phyloP scores from a whole-genome alignment of 2,888 invertebrate species.

The Lepidochrysops patricia region DNA sequence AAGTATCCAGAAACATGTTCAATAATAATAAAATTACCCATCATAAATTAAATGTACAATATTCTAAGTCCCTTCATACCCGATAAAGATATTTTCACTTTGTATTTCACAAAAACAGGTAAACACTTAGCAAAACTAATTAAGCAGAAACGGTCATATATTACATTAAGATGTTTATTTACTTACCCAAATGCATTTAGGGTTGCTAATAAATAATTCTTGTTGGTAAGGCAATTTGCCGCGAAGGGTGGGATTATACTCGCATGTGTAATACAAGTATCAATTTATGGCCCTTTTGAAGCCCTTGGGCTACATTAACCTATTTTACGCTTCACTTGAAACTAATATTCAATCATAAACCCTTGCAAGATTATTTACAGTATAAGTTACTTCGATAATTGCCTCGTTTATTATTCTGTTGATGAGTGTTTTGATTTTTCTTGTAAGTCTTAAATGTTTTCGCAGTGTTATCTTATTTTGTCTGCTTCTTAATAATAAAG shows the following conservation, averaged over 20 bases:
- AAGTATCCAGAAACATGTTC: too few relatives aligned
- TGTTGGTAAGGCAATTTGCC: background rate
- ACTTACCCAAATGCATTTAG: background rate
- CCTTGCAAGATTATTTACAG: background rate
- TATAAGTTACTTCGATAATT: background rate
- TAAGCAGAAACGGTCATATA: background rate
- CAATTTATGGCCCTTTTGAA: background rate
- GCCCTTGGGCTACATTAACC: slow-evolving; percentile 8
- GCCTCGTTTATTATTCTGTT: background rate
- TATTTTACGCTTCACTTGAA: background rate
- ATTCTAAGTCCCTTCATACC: too few relatives aligned
- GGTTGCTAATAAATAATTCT: background rate
- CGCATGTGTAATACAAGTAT: background rate
- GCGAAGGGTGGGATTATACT: slow-evolving; percentile 1
- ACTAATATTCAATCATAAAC: slow-evolving; percentile 10
- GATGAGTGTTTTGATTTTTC: background rate
- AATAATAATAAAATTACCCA: too few relatives aligned
- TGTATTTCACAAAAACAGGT: background rate
- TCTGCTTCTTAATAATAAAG: too few relatives aligned
- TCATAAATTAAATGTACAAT: too few relatives aligned
- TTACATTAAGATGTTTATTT: background rate
- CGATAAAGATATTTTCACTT: too few relatives aligned
- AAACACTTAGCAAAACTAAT: background rate
- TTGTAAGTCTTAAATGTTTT: too few relatives aligned
- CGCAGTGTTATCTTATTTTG: too few relatives aligned